A percentile compares a stretch with the other conserved stretches of the same genome.
Evolutionary conservation across 2,797 vertebrate species (phyloP).

Genomic region (Menidia menidia): DNA sequence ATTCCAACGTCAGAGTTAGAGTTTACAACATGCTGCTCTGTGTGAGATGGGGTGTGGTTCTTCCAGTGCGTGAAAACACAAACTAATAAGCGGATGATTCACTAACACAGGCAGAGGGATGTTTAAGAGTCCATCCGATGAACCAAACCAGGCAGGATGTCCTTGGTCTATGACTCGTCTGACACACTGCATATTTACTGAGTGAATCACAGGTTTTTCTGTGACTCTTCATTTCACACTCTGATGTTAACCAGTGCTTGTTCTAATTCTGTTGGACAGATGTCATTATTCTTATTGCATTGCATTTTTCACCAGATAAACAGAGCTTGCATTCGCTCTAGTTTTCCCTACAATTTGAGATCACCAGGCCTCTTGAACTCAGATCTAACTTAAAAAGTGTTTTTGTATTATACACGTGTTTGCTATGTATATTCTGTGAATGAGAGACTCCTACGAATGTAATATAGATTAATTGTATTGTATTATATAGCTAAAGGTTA

Average conservation of each 20-base stretch:
- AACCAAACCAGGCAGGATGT: slow-evolving; percentile 58
- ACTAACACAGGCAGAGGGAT: slow-evolving; percentile 31
- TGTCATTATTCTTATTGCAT: slow-evolving; percentile 16
- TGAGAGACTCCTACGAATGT: background rate
- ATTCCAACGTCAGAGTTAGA: slow-evolving; percentile 34
- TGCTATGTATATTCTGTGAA: background rate
- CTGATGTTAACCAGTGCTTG: slow-evolving; percentile 41
- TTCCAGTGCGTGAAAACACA: slow-evolving; percentile 60
- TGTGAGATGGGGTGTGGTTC: slow-evolving; percentile 59
- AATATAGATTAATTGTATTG: background rate
- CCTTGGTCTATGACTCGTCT: slow-evolving; percentile 61
- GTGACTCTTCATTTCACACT: slow-evolving; percentile 60
- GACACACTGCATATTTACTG: slow-evolving; percentile 56
- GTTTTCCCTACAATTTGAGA: slow-evolving; percentile 9
- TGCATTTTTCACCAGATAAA: slow-evolving; percentile 11
- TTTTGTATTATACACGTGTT: slow-evolving; percentile 1
- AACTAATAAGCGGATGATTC: slow-evolving; percentile 58
- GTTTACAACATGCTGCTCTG: slow-evolving; percentile 17
- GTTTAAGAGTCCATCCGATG: slow-evolving; percentile 35
- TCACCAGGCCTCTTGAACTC: slow-evolving; percentile 10
- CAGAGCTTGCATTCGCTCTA: slow-evolving; percentile 2
- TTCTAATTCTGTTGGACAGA: slow-evolving; percentile 44
- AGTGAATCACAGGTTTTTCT: slow-evolving; percentile 70
- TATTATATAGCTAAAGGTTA: background rate
- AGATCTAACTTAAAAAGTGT: background rate